Conservation (phyloP, 2,888 invertebrate species). For the Zeuzera pyrina region DNA sequence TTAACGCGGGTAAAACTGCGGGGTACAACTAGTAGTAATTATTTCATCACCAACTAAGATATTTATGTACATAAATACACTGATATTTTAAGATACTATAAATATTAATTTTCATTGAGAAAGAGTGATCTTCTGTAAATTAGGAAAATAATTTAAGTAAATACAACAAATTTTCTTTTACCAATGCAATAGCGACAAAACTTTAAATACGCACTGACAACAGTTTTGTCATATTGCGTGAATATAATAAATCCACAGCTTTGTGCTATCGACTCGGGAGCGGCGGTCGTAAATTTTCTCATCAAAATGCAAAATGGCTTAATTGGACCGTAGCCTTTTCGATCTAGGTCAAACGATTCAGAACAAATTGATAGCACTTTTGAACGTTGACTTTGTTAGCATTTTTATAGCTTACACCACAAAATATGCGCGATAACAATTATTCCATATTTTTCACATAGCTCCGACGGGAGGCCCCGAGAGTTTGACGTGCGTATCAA, state of each 20-base stretch:
- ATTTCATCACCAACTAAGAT: too few relatives aligned
- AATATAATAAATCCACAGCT: constrained; percentile 48
- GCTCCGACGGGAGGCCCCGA: constrained; percentile 85
- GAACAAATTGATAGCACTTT: constrained; percentile 63
- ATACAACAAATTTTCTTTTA: too few relatives aligned
- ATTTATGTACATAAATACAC: too few relatives aligned
- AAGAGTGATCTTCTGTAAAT: too few relatives aligned
- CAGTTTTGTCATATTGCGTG: constrained; percentile 37
- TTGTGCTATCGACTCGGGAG: constrained; percentile 38
- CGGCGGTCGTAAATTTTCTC: constrained; percentile 63
- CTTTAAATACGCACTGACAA: too few relatives aligned
- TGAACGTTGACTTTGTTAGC: constrained; percentile 41
- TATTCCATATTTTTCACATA: constrained; percentile 26
- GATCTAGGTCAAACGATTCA: constrained; percentile 64
- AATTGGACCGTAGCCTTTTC: constrained; percentile 66
- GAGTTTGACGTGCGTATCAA: constrained; percentile 79
- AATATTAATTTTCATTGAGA: too few relatives aligned
- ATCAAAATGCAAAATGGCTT: constrained; percentile 72
- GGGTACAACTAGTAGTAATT: too few relatives aligned
- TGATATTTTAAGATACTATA: too few relatives aligned
- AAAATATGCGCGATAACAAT: not conserved
- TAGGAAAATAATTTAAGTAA: too few relatives aligned
- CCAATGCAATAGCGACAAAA: too few relatives aligned
- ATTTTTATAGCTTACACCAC: constrained; percentile 28
- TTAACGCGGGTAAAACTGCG: too few relatives aligned